Base-by-base conservation (phyloP, 1,140 invertebrate genomes). In the Leptoteleia sp. region DNA sequence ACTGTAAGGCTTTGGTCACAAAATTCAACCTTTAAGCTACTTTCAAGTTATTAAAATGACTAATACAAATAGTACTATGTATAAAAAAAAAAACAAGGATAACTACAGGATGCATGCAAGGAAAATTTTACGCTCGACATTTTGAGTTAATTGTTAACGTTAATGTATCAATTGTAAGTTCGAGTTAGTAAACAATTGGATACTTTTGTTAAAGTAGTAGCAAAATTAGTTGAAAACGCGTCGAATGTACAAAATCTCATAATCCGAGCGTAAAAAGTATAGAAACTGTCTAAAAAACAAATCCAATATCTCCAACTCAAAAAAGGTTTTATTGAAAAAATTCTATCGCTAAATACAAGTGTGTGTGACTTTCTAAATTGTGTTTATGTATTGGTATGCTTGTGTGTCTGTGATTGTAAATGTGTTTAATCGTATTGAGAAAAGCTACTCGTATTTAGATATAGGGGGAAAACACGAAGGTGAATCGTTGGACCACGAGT, bases 281-380 rank as follows among this genome's bases (percentile, higher is more conserved):
- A 72, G 35, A 86, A 82, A 80, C 55, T 84, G 86, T 82, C 83
- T 83, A 88, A 85, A 89, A 89, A 89, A 84, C 83, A 85, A 89
- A 89, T 86, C 83, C 87, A 87, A 87, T 59, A 75, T 85, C 76
- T 88, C 82, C 83, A 89, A 89, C 85, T 88, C 83, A 88, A 88
- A 89, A 88, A 87, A 89, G 84, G 81, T 87, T 89, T 89, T 89
- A 88, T 89, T 87, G 84, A 86, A 88, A 88, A 87, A 87, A 75
- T 83, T 87, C 82, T 88, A 87, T 88, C 79, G 77, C 84, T 88
- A 87, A 85, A 88, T 89, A 89, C 88, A 89, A 79, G 83, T 87
- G 84, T 84, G 82, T 87, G 83, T 81, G 13, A 84, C 62, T 16
- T 57, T n/a, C 45, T 16, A 54, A 52, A 29, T 31, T 48, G 61